Conservation (phyloP, 2,797 vertebrate genomes). For the Triplophysa yarkandensis region DNA sequence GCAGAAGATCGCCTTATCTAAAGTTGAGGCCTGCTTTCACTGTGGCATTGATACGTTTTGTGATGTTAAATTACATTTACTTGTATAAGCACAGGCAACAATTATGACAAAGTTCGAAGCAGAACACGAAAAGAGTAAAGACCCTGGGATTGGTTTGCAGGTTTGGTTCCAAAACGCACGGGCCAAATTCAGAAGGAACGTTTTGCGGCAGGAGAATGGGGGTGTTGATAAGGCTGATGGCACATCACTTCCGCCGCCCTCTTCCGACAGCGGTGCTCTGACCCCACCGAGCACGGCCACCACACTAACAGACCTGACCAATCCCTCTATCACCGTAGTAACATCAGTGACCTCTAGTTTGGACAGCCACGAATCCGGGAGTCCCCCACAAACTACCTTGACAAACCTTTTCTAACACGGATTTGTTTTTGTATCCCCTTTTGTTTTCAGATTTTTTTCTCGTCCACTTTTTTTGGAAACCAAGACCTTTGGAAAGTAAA, state of each 20-base stretch:
- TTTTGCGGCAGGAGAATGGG: slow-evolving; percentile 99
- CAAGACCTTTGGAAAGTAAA: slow-evolving; percentile 81
- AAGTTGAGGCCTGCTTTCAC: slow-evolving; percentile 29
- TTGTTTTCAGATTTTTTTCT: slow-evolving; percentile 58
- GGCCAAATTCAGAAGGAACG: slow-evolving; percentile 99
- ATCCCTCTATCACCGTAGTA: slow-evolving; percentile 98
- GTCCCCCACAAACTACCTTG: slow-evolving; percentile 99
- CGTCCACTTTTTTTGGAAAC: slow-evolving; percentile 76
- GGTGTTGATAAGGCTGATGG: slow-evolving; percentile 99
- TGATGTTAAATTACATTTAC: slow-evolving; percentile 45
- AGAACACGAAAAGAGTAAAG: slow-evolving; percentile 84
- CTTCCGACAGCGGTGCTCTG: slow-evolving; percentile 97
- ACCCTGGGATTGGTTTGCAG: slow-evolving; percentile 99
- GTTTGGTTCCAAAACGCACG: slow-evolving; percentile 99
- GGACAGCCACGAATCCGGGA: slow-evolving; percentile 99
- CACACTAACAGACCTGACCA: slow-evolving; percentile 99
- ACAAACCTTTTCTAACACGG: slow-evolving; percentile 98
- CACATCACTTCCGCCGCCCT: slow-evolving; percentile 94
- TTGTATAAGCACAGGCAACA: slow-evolving; percentile 57
- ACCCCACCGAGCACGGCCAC: slow-evolving; percentile 96
- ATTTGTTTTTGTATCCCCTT: slow-evolving; percentile 61
- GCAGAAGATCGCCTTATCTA: not conserved
- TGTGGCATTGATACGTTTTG: slow-evolving; percentile 44
- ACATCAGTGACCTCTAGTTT: slow-evolving; percentile 97
- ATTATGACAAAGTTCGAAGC: slow-evolving; percentile 48